Evolutionary conservation across 2,113 vertebrate genomes (phyloP), one percentile per base, ranked within the genome.

Genomic region (Eidolon helvum): DNA sequence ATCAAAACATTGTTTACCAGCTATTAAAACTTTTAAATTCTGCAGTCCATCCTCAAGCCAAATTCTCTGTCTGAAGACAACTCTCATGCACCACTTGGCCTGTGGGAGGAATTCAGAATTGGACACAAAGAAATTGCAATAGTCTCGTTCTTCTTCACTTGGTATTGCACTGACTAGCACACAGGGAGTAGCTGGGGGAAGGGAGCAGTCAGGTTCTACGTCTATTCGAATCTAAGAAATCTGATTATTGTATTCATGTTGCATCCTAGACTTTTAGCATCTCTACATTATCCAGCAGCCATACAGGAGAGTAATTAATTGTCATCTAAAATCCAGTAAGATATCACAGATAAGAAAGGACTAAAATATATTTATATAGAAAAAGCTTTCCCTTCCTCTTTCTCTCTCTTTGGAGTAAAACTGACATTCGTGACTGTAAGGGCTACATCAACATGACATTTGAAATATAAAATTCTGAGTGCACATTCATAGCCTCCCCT

Each of bases 11-110:
- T 75, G 88, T 89, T 61, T 53, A 77, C 65, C 72, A 92, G 94
- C 80, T 97, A 84, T 95, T 92, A 78, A 96, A 87, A 97, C 93
- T 88, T 30, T 30, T 85, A 61, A 95, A 92, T 96, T 94, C 50
- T 92, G 75, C 35, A 83, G 53, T 77, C 55, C 94, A 94, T 95
- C 96, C 78, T 87, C 40, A 85, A 63, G 55, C 77, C 61, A 84
- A 61, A 96, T 96, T 96, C 26, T 84, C 38, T 78, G 45, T 96
- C 80, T 94, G 28, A 82, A 96, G 75, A 68, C 89, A 97, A 61
- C 24, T 95, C 85, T 72, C 50, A 79, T 26, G 35, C 61, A 71
- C 69, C 80, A 80, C 43, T 96, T 71, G 77, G 50, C 66, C 55
- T 92, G 71, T 93, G 88, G 92, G 72, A 96, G 86, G 94, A 96